These are phyloP conservation scores for Fissipunctia ypsillon DNA, from an alignment of 2,888 invertebrate genomes.

Conservation along the genomic window DNA sequence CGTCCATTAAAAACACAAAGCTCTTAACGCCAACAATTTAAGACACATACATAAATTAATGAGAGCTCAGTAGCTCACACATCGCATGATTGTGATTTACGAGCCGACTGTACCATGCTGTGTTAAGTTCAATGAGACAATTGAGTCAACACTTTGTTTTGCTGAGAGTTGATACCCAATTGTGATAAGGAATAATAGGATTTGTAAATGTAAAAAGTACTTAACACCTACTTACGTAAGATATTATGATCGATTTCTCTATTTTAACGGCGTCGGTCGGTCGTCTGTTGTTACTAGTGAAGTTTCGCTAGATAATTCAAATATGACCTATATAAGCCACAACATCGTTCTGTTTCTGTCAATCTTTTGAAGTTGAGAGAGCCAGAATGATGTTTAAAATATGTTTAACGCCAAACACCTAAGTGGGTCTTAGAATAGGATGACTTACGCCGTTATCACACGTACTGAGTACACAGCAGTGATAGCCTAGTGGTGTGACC, in stretches of 20 bases:
- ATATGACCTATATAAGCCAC: not conserved
- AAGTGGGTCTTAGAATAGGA: not conserved
- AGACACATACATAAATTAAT: slow-evolving; percentile 50
- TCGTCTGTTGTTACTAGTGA: not conserved
- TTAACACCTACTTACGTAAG: too few species aligned
- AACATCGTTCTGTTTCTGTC: not conserved
- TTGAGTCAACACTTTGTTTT: slow-evolving; percentile 63
- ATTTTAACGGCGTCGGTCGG: too few species aligned
- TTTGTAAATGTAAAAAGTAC: not conserved
- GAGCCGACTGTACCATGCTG: slow-evolving; percentile 21
- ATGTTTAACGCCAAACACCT: too few species aligned
- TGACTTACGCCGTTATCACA: too few species aligned
- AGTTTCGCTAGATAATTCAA: not conserved
- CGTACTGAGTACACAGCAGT: too few species aligned
- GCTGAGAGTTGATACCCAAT: slow-evolving; percentile 66
- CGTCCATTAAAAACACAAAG: slow-evolving; percentile 36
- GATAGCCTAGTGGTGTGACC: too few species aligned
- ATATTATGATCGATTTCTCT: too few species aligned
- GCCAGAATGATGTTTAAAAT: too few species aligned
- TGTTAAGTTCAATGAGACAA: slow-evolving; percentile 67
- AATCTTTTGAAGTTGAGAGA: too few species aligned
- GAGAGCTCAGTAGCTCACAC: slow-evolving; percentile 35
- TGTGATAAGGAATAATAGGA: slow-evolving; percentile 20
- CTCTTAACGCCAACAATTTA: slow-evolving; percentile 44
- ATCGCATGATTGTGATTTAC: slow-evolving; percentile 52